Conservation (phyloP, 1,140 invertebrate species). For the Fopius arisanus region DNA sequence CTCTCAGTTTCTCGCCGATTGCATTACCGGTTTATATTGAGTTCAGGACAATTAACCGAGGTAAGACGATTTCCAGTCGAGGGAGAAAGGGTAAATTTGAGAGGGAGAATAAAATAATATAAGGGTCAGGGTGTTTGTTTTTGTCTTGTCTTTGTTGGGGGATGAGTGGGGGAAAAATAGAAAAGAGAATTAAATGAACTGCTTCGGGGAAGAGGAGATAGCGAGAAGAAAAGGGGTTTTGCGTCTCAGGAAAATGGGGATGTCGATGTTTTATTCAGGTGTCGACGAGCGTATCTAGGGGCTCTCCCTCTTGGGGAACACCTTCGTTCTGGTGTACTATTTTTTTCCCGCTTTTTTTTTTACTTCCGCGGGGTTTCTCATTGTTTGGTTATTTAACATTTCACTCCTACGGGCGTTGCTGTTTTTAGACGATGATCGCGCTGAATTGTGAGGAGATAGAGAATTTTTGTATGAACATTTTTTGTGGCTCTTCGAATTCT, state of each 20-base stretch:
- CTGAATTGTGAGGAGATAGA: too few relatives aligned
- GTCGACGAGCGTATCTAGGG: slow-evolving; percentile 10
- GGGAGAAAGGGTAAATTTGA: background rate
- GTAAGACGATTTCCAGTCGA: background rate
- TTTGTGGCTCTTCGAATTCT: too few relatives aligned
- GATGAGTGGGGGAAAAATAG: background rate
- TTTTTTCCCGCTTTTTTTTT: background rate
- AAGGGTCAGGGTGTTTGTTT: too few relatives aligned
- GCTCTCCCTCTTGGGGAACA: background rate
- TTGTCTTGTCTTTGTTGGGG: background rate
- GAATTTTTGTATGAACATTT: too few relatives aligned
- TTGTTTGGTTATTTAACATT: background rate
- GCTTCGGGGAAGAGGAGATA: background rate
- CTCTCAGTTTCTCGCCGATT: background rate
- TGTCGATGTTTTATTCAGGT: slow-evolving; percentile 47
- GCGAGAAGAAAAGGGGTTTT: background rate
- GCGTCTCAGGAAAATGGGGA: slow-evolving; percentile 1
- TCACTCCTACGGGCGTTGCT: background rate
- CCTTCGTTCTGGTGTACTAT: background rate
- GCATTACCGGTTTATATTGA: background rate
- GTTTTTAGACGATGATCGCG: background rate
- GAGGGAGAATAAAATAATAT: background rate
- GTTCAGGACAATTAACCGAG: background rate
- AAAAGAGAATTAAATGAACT: slow-evolving; percentile 18
- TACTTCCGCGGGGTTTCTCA: background rate